These are phyloP conservation scores for Heliocidaris tuberculata DNA, from an alignment of 35 echinoderm and acorn worm genomes.

Conservation along the genomic window DNA sequence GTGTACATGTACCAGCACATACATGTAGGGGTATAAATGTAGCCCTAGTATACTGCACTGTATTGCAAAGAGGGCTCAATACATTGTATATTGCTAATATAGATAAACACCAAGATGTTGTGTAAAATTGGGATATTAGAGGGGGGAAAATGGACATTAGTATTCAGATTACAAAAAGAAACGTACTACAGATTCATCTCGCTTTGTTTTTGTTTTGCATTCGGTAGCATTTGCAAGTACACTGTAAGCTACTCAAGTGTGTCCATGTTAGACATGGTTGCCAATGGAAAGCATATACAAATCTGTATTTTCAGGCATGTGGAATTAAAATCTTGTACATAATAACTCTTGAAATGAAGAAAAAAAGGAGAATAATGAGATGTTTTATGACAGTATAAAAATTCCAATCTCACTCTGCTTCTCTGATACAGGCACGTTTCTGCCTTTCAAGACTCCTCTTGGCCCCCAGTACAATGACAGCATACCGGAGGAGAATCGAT, in stretches of 20 bases:
- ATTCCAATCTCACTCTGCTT: not conserved
- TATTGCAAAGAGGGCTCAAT: not conserved
- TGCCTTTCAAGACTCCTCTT: constrained; percentile 94
- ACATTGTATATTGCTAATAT: not conserved
- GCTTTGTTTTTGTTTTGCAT: too few species aligned
- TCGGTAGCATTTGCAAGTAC: too few species aligned
- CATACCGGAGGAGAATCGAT: constrained; percentile 87
- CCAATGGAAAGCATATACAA: too few species aligned
- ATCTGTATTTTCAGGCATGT: too few species aligned
- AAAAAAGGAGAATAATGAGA: not conserved
- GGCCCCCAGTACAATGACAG: constrained; percentile 73
- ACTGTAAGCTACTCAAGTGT: too few species aligned
- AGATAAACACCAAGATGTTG: too few species aligned
- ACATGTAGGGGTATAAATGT: not conserved
- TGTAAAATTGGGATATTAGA: too few species aligned
- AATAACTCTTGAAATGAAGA: not conserved
- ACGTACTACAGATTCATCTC: too few species aligned
- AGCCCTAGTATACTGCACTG: not conserved
- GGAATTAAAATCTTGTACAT: not conserved
- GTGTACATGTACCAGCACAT: not conserved
- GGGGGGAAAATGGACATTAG: too few species aligned
- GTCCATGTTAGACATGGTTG: too few species aligned
- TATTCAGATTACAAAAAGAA: too few species aligned
- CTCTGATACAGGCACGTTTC: constrained; percentile 67
- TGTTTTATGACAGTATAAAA: not conserved